phyloP scores from a whole-genome alignment of 2,888 invertebrate species.

The Bombylius major region DNA sequence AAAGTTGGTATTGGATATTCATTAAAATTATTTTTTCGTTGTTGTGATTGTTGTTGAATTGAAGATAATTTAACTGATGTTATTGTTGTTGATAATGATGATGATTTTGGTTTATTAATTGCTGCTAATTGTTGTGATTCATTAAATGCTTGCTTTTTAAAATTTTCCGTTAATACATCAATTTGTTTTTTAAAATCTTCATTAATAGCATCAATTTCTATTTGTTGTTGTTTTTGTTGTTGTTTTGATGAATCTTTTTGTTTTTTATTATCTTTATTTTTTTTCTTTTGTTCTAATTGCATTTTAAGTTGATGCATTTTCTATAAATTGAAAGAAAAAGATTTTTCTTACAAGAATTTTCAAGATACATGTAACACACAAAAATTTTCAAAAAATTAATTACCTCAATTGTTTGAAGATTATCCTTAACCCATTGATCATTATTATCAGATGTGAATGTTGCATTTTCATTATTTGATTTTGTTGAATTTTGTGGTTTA shows the following conservation, averaged over 20 bases:
- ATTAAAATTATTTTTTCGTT: neutral
- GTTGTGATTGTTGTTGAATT: neutral
- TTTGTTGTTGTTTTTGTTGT: neutral
- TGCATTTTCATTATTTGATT: constrained; percentile 7
- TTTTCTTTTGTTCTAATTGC: constrained; percentile 15
- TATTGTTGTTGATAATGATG: neutral
- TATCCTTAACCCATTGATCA: constrained; percentile 17
- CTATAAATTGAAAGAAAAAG: constrained; percentile 1
- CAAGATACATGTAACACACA: too few species aligned
- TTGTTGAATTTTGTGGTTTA: constrained; percentile 9
- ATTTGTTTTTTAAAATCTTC: neutral
- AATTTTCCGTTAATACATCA: neutral
- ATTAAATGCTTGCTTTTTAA: neutral
- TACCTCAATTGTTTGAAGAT: constrained; percentile 16
- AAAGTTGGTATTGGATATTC: neutral
- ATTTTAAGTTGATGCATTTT: constrained; percentile 16
- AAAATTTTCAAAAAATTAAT: neutral
- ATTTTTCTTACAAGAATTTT: neutral
- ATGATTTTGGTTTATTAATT: neutral
- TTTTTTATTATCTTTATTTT: constrained; percentile 11
- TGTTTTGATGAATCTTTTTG: constrained; percentile 2
- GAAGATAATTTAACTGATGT: neutral
- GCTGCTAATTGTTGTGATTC: too few species aligned
- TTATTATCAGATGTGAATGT: constrained; percentile 10
- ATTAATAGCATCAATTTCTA: neutral